Conservation (phyloP, 30 jellyfish, hydroid and myxozoan species). For the Pseudorhiza aurosa region DNA sequence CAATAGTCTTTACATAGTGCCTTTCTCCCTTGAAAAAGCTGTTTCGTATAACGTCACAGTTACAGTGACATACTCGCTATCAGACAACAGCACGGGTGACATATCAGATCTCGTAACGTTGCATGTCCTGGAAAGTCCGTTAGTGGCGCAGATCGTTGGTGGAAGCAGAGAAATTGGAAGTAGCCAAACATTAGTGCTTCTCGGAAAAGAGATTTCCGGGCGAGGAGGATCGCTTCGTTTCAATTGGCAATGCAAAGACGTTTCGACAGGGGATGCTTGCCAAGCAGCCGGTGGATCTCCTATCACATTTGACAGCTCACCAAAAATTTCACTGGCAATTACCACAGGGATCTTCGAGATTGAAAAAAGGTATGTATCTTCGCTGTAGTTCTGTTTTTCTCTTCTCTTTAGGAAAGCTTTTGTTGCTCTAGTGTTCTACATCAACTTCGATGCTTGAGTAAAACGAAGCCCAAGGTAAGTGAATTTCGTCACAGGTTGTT, state of each 20-base stretch:
- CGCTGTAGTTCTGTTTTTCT: too few relatives aligned
- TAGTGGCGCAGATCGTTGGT: constrained; percentile 42
- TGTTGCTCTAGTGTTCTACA: too few relatives aligned
- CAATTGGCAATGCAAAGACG: constrained; percentile 52
- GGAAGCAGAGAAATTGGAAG: constrained; percentile 60
- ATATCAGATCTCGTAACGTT: constrained; percentile 9
- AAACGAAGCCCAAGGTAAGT: not conserved
- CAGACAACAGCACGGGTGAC: constrained; percentile 21
- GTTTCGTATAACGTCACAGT: constrained; percentile 8
- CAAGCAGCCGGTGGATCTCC: not conserved
- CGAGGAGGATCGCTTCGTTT: not conserved
- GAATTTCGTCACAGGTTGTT: not conserved
- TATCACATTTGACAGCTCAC: constrained; percentile 9
- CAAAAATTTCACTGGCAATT: constrained; percentile 10
- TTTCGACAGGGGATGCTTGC: constrained; percentile 12
- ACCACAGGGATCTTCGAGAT: constrained; percentile 29
- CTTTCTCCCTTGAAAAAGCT: constrained; percentile 8
- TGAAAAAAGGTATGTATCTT: constrained; percentile 53
- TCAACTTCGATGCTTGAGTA: too few relatives aligned
- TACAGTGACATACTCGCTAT: not conserved
- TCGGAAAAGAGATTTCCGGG: constrained; percentile 4
- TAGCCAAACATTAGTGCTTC: constrained; percentile 29
- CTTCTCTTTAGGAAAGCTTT: too few relatives aligned
- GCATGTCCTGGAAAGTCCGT: constrained; percentile 2
- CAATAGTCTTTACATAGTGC: constrained; percentile 3